Percentiles rank a stretch among this genome's conserved stretches.
phyloP scores from a whole-genome alignment of 1,140 invertebrate genomes.

The Pseudoatta argentina region DNA sequence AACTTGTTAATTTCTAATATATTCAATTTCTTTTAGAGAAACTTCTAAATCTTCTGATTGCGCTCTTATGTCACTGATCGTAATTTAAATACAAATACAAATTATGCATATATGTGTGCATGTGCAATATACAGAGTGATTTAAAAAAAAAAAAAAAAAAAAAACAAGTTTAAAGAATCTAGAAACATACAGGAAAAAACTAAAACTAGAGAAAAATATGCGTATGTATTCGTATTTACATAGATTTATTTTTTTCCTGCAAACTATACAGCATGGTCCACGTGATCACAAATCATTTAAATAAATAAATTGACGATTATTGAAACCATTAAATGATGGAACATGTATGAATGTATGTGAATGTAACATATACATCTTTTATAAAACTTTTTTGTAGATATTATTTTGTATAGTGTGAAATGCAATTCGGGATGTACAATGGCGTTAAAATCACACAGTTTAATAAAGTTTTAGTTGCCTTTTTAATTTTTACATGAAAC shows the following conservation, averaged over 20 bases:
- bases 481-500: conserved; percentile 8
- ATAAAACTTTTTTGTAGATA: conserved; percentile 36
- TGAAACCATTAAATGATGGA: conserved; percentile 37
- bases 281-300: conserved; percentile 53
- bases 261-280: conserved; percentile 74
- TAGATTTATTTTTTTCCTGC: conserved; percentile 65
- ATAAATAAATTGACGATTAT: conserved; percentile 68
- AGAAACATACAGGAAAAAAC: not conserved
- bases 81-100: conserved; percentile 15
- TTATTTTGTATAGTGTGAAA: conserved; percentile 52
- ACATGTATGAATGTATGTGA: conserved; percentile 33
- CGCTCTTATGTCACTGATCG: no score
- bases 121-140: not conserved
- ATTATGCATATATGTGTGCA: not conserved
- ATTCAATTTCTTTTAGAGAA: no score
- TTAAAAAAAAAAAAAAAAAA: not conserved
- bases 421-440: conserved; percentile 26
- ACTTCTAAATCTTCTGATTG: no score
- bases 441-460: conserved; percentile 16
- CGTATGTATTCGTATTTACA: conserved; percentile 51
- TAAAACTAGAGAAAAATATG: not conserved
- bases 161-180: not conserved
- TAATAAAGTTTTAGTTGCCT: conserved; percentile 12
- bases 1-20: no score
- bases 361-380: conserved; percentile 47